These are phyloP conservation scores for Camelus bactrianus DNA, from an alignment of 2,113 vertebrate species.

Conservation along the genomic window DNA sequence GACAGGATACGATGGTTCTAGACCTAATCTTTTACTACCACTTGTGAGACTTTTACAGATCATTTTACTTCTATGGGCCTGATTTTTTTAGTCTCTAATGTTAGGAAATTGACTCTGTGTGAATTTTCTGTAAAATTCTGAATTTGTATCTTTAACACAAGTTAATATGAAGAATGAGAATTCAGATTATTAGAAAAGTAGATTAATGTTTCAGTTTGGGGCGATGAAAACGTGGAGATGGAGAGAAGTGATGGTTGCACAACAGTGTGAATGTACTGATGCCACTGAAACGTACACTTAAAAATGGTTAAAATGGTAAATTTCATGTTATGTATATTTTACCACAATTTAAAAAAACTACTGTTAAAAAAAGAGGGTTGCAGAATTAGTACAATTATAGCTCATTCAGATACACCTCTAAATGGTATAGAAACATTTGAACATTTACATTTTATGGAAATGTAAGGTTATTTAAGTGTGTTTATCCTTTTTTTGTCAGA, in stretches of 20 bases:
- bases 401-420: neutral
- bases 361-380: neutral
- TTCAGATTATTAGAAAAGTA: neutral
- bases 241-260: neutral
- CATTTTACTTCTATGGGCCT: neutral
- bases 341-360: neutral
- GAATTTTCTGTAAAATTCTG: slow-evolving; percentile 6
- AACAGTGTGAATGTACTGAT: neutral
- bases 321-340: neutral
- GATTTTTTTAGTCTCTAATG: neutral
- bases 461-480: slow-evolving; percentile 58
- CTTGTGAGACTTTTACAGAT: neutral
- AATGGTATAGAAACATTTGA: slow-evolving; percentile 17
- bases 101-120: slow-evolving; percentile 1
- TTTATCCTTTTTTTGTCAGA: slow-evolving; percentile 47
- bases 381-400: neutral
- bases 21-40: neutral
- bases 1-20: neutral
- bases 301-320: neutral
- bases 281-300: neutral
- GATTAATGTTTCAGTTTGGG: neutral
- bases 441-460: slow-evolving; percentile 52
- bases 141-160: neutral
- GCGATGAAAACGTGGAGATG: neutral
- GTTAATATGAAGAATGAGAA: neutral